Evolutionary conservation across 2,888 invertebrate species (phyloP), one percentile per base, ranked within the genome.

Genomic region (Andrena dorsata): DNA sequence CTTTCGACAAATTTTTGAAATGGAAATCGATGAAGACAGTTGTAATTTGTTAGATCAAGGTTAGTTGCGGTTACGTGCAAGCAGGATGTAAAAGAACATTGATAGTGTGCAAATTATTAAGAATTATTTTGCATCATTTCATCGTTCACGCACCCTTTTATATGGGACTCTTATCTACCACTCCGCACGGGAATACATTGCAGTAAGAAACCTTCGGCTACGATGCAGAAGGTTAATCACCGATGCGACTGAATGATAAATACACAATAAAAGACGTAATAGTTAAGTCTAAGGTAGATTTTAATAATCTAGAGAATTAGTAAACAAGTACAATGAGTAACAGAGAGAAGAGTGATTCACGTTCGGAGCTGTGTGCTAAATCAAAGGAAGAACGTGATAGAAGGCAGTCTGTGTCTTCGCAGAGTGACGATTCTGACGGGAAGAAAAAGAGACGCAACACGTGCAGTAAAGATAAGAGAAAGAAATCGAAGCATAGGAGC

Each of bases 381-480:
- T 66, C 69, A 2, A 86, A 84, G 56, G 71, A 82, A 0, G 76
- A 84, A 8, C 89, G 78, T 58, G 87, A 85, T 10, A 90, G 88
- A 64, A 89, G 86, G 32, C 84, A 81, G 7, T 90, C 90, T 0
- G 78, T 76, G 20, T 90, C 91, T 2, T 85, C 88, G 0, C 88
- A 88, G 3, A 88, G 84, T 26, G 82, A 84, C 20, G 80, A 77
- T n/a, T 89, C 90, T 0, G 86, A 83, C 4, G 58, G 63, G 8
- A 87, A 87, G 8, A 71, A 84, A 26, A 88, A 86, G 41, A 86
- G 85, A 26, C 89, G 90, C 60, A 89, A 89, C 61, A 35, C 85
- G 4, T 90, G 88, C 13, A 86, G 88, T 30, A 91, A 90, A 28
- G 91, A 91, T 47, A 93, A 91, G 63, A 89, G 89, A 32, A 86